Percentiles rank a stretch among this genome's conserved stretches.
Conservation (phyloP, 2,797 vertebrate species). For the Sandelia bainsii region DNA sequence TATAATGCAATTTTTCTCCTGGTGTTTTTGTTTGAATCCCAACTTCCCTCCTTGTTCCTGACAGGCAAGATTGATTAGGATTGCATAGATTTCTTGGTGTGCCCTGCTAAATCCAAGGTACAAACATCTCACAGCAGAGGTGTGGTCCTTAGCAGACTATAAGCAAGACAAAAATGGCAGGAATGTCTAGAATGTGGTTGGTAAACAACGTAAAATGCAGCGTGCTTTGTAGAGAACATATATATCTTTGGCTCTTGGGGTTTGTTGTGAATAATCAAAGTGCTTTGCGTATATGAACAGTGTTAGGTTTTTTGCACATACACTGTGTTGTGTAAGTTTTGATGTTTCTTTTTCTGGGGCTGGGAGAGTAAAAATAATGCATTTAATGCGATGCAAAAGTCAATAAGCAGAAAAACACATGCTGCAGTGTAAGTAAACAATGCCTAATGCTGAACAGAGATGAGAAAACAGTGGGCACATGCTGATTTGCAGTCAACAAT, state of each 20-base stretch:
- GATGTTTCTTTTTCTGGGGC: conserved; percentile 39
- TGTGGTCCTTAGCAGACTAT: conserved; percentile 13
- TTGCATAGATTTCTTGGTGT: not conserved
- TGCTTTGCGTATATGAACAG: conserved; percentile 47
- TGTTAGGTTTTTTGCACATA: conserved; percentile 19
- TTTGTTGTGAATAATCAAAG: conserved; percentile 47
- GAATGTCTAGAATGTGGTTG: conserved; percentile 64
- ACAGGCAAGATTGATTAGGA: not conserved
- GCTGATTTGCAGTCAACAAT: conserved; percentile 80
- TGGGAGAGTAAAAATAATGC: conserved; percentile 55
- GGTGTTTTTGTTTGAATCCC: conserved; percentile 24
- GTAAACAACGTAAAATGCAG: conserved; percentile 56
- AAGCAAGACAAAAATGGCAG: conserved; percentile 44
- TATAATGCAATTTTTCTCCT: conserved; percentile 22
- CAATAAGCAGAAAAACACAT: conserved; percentile 73
- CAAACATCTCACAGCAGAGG: conserved; percentile 21
- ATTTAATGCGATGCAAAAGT: conserved; percentile 51
- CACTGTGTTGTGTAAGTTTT: conserved; percentile 9
- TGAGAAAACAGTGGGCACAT: conserved; percentile 80
- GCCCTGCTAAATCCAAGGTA: conserved; percentile 19
- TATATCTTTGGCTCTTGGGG: conserved; percentile 25
- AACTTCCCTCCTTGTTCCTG: conserved; percentile 1
- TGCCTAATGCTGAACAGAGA: conserved; percentile 67
- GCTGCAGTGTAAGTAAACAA: conserved; percentile 76
- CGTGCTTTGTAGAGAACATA: conserved; percentile 51